Evolutionary conservation across 1,140 invertebrate species (phyloP).

Genomic region (Lepidurus couesii): DNA sequence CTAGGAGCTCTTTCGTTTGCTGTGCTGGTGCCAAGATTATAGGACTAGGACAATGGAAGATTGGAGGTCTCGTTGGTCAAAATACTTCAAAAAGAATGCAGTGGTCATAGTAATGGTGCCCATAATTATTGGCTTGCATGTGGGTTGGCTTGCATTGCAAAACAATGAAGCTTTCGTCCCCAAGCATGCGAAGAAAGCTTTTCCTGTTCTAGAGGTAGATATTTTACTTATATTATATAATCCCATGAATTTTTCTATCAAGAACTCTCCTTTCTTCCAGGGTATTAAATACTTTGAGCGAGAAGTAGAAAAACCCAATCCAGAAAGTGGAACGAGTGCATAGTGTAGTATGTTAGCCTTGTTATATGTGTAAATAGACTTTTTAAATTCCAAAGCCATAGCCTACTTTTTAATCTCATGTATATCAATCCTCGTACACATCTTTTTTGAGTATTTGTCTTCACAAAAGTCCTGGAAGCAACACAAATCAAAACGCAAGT

Average conservation of each 20-base stretch:
- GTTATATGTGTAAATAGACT: background rate
- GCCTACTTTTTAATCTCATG: background rate
- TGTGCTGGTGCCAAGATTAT: background rate
- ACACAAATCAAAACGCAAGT: conserved; percentile 3
- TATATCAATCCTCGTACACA: conserved; percentile 19
- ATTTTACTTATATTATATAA: background rate
- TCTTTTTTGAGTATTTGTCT: conserved; percentile 22
- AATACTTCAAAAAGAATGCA: background rate
- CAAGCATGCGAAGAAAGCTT: background rate
- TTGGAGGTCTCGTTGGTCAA: background rate
- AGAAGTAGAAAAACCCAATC: background rate
- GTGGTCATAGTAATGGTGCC: background rate
- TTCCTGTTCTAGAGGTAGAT: background rate
- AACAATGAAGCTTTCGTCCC: background rate
- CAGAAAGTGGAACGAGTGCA: background rate
- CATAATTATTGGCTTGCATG: background rate
- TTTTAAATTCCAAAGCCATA: background rate
- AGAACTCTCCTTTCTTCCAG: background rate
- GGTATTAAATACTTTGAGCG: background rate
- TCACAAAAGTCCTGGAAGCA: conserved; percentile 3
- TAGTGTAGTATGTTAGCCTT: background rate
- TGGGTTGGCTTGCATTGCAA: background rate
- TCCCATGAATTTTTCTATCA: background rate
- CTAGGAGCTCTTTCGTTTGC: too few relatives aligned
- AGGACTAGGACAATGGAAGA: background rate